Evolutionary conservation across 2,113 vertebrate species (phyloP).

Genomic region (Ardeotis arabs): DNA sequence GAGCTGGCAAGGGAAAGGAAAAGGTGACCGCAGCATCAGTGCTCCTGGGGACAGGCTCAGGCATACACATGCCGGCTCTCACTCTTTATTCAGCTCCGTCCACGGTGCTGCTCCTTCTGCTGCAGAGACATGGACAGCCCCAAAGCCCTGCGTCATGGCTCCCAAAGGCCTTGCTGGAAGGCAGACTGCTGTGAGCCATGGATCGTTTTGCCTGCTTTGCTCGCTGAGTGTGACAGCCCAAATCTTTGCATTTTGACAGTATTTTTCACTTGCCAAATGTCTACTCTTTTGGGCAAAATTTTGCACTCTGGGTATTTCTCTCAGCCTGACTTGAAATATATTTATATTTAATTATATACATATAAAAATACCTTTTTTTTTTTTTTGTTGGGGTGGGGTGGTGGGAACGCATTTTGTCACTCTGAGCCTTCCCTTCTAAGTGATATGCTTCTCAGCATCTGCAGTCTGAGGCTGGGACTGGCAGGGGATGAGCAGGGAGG

Average conservation of each 20-base stretch:
- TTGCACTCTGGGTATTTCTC: background rate
- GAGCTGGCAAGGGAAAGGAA: background rate
- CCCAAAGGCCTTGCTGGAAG: background rate
- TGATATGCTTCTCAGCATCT: background rate
- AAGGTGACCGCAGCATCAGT: background rate
- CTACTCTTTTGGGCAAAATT: background rate
- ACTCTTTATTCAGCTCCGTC: background rate
- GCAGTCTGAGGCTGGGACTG: background rate
- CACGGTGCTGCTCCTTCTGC: background rate
- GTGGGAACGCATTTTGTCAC: background rate
- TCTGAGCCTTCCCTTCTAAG: background rate
- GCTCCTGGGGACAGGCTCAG: background rate
- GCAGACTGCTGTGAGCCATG: background rate
- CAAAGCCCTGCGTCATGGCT: background rate
- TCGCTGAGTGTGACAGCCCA: background rate
- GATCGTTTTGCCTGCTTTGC: background rate
- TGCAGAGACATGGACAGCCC: fast-evolving
- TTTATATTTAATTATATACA: too few species aligned
- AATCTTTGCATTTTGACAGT: background rate
- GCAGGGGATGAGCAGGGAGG: background rate
- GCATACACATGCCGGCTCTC: fast-evolving
- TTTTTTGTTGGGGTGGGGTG: background rate
- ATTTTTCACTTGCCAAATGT: background rate
- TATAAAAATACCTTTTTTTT: background rate
- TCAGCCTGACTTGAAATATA: background rate